Conservation (phyloP, 64 coral and sea anemone species). For the Stylophora pistillata region DNA sequence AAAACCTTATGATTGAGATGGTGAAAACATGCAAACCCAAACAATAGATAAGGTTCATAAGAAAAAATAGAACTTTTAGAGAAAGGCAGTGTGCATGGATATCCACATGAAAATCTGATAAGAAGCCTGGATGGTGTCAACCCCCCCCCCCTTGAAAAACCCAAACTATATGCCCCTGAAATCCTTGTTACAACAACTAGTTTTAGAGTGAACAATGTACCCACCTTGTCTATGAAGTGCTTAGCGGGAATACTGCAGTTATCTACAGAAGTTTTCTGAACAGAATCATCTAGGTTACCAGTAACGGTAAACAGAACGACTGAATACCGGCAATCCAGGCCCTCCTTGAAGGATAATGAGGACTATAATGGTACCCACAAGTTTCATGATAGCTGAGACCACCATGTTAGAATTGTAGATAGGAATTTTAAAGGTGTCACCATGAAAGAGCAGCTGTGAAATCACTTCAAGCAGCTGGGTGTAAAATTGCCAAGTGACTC, state of each 20-base stretch:
- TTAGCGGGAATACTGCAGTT: conserved; percentile 23
- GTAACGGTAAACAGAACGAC: conserved; percentile 45
- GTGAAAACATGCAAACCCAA: too few species aligned
- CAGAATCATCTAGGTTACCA: conserved; percentile 30
- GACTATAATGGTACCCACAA: conserved; percentile 31
- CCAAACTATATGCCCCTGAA: background rate
- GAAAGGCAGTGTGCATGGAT: too few species aligned
- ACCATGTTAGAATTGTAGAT: conserved; percentile 49
- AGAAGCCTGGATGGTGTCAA: too few species aligned
- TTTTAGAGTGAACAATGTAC: background rate
- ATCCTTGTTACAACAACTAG: background rate
- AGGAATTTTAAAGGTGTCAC: conserved; percentile 33
- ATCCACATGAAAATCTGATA: too few species aligned
- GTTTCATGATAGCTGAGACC: conserved; percentile 37
- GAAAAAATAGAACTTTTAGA: too few species aligned
- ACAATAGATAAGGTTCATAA: too few species aligned
- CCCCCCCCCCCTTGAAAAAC: too few species aligned
- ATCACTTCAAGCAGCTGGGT: conserved; percentile 45
- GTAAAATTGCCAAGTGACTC: conserved; percentile 29
- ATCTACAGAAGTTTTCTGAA: conserved; percentile 23
- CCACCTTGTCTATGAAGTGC: conserved; percentile 44
- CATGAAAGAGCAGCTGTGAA: conserved; percentile 25
- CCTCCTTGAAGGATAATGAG: conserved; percentile 31
- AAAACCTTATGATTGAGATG: too few species aligned
- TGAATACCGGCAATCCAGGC: conserved; percentile 51